Evolutionary conservation across 2,888 invertebrate genomes (phyloP).

Genomic region (Hofmannophila pseudospretella): DNA sequence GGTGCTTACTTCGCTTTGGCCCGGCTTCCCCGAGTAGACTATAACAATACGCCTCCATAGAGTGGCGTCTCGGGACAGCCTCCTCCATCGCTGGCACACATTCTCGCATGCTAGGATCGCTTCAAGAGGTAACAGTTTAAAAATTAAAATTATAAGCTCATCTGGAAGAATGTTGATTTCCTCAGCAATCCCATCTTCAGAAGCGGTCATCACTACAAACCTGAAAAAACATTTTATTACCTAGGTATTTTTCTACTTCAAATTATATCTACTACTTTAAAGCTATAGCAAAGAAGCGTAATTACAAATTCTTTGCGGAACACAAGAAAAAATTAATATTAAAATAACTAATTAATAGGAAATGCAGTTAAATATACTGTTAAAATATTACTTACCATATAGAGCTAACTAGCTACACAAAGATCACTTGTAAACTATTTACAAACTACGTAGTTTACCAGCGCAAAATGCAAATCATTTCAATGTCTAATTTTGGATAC

Average conservation of each 20-base stretch:
- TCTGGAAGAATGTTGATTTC: conserved; percentile 50
- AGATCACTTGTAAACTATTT: neutral
- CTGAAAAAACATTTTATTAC: conserved; percentile 8
- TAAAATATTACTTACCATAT: neutral
- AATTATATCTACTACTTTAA: no score
- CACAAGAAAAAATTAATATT: no score
- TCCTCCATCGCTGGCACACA: conserved; percentile 57
- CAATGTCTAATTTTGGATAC: conserved; percentile 36
- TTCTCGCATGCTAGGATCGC: conserved; percentile 47
- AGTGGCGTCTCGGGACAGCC: conserved; percentile 41
- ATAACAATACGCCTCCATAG: conserved; percentile 53
- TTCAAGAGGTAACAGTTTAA: conserved; percentile 52
- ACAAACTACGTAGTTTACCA: conserved; percentile 19
- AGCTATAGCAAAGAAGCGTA: neutral
- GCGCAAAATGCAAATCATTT: conserved; percentile 39
- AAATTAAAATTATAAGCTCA: conserved; percentile 57
- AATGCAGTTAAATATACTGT: neutral
- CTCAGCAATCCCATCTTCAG: conserved; percentile 15
- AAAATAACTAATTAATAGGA: neutral
- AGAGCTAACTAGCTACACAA: no score
- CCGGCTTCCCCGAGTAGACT: conserved; percentile 56
- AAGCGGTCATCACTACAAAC: conserved; percentile 25
- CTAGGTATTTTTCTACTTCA: no score
- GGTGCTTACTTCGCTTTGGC: conserved; percentile 47
- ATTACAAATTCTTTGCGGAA: no score